phyloP scores from a whole-genome alignment of 2,888 invertebrate genomes.

The Ornithoptera priamus region DNA sequence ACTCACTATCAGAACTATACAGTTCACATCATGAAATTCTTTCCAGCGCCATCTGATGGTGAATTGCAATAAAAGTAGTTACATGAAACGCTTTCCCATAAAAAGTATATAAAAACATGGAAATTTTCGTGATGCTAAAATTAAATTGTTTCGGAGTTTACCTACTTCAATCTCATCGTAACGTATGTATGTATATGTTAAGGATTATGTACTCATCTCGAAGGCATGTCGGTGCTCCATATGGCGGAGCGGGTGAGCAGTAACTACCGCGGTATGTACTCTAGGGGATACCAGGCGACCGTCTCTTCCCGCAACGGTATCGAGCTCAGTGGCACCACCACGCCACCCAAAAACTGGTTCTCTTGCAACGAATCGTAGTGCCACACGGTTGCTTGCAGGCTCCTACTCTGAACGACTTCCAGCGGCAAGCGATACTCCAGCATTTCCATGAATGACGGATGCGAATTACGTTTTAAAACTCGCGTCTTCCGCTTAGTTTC shows the following conservation, averaged over 20 bases:
- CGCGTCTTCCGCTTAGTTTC: slow-evolving; percentile 97
- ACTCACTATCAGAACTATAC: no score
- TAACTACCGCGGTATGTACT: slow-evolving; percentile 75
- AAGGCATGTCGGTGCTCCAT: slow-evolving; percentile 48
- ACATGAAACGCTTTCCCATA: no score
- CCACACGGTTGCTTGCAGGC: slow-evolving; percentile 96
- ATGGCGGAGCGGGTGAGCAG: slow-evolving; percentile 58
- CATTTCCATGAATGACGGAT: slow-evolving; percentile 99
- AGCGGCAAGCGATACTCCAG: slow-evolving; percentile 92
- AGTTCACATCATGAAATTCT: no score
- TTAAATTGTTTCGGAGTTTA: no score
- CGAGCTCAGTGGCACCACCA: slow-evolving; percentile 87
- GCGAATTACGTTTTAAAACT: slow-evolving; percentile 93
- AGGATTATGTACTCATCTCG: slow-evolving; percentile 10
- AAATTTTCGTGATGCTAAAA: no score
- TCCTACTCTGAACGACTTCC: slow-evolving; percentile 86
- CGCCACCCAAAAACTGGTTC: slow-evolving; percentile 96
- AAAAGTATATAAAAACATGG: no score
- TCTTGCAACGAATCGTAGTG: slow-evolving; percentile 96
- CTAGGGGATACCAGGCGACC: slow-evolving; percentile 91
- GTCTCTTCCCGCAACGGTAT: slow-evolving; percentile 89
- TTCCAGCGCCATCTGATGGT: no score
- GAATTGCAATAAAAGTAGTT: no score
- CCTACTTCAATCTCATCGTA: no score
- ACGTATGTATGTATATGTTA: neutral